Base-by-base conservation (phyloP, 2,888 invertebrate genomes). In the Crocallis elinguaria region DNA sequence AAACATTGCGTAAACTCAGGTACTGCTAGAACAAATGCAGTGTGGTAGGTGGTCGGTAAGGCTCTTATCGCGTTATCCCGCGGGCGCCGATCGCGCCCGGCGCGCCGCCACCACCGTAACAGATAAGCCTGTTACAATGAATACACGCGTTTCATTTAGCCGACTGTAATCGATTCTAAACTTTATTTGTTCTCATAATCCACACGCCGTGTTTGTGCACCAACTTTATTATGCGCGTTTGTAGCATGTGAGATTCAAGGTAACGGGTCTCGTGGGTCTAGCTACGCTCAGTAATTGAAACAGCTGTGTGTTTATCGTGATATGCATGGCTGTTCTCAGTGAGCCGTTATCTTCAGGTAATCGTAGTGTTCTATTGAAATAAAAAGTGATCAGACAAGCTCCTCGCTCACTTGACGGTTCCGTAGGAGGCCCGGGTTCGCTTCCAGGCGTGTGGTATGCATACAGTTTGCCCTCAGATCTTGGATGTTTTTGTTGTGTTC, bases 41-140 rank as follows among this genome's bases (percentile, higher is more conserved):
- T 67, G 62, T 68, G 62, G 67, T 57, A 60, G 69, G 57, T 64
- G 63, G 61, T 65, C 58, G 64, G 66, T 82, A 82, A 84, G 82
- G 81, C 80, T 67, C 78, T 84, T 84, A 84, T 81, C 83, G 62
- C 69, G 62, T 71, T 68, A 75, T 68, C 69, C 74, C 75, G 73
- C 62, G 63, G 64, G 63, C 66, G 68, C 67, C 73, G 75, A 77
- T 77, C 77, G 46, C 46, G 43, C 38, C 23, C 32, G 17, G 21
- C 38, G 65, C 67, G 60, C 62, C 64, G 54, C 49, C 56, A 41
- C 43, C 32, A 17, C 30, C 30, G 52, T 29, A 21, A 27, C 38
- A 67, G 73, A 75, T 75, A 75, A 72, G 66, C 70, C 57, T 60
- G 69, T 71, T 67, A 69, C 71, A 74, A 76, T 66, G 68, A 75